Evolutionary conservation across 2,797 vertebrate species (phyloP), one percentile per base, ranked within the genome.

Genomic region (Hozukius guyotensis): DNA sequence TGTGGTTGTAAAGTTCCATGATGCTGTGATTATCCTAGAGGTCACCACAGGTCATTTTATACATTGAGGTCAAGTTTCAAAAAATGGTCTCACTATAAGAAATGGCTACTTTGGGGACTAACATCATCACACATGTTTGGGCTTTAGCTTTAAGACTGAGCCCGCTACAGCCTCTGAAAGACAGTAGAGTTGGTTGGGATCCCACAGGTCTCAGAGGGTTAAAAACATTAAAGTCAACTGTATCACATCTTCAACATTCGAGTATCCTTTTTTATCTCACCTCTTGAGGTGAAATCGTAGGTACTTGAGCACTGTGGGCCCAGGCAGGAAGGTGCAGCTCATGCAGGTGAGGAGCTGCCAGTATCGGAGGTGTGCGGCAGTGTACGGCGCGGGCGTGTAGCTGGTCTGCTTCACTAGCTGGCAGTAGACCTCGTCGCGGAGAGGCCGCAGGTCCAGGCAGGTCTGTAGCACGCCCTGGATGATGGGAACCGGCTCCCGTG

Each of bases 301-400:
- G 91, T 98, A 98, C 79, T 95, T 96, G 78, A 98, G 96, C 29
- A 99, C 93, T 0, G 89, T 89, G 60, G 92, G 88, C 79, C 97
- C 97, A 1, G 98, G 98, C 86, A 97, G 93, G 93, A 99, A 99
- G 83, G 97, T 99, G 94, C 97, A 99, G 93, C 98, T 99, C 97
- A 98, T 98, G 90, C 98, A 99, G 82, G 97, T 98, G 85, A 99
- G 97, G 10, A 99, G 97, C 95, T 99, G 98, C 98, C 98, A 99
- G 94, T 98, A 98, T 86, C 97, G 96, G 80, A 99, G 95, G 94
- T 97, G 93, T 0, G 96, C 95, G 2, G 96, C 95, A 5, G 95
- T 96, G 67, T 96, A 95, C 0, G 97, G 94, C 5, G 85, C 92
- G 1, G 92, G 96, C 0, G 95, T 95, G 78, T 97, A 94, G 31